Evolutionary conservation across 2,888 invertebrate genomes (phyloP).

Genomic region (Pseudococcus jackbeardsleyi): DNA sequence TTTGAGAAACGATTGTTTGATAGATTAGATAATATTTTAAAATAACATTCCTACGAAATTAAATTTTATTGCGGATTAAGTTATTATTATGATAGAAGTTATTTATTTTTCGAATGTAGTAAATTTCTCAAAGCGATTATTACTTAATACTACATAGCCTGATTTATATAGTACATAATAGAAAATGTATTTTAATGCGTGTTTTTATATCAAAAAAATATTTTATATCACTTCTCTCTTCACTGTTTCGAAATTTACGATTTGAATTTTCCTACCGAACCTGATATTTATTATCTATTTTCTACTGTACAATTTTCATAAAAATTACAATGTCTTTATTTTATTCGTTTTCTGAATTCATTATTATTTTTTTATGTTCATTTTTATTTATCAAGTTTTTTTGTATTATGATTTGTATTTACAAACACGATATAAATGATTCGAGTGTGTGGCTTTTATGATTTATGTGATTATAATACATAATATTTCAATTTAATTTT

Average conservation of each 20-base stretch:
- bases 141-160: background rate
- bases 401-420: slow-evolving; percentile 29
- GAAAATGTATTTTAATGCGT: background rate
- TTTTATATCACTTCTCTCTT: background rate
- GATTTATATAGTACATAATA: background rate
- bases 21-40: background rate
- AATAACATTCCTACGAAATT: background rate
- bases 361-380: background rate
- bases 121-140: background rate
- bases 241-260: background rate
- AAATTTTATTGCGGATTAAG: background rate
- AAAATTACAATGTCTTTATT: background rate
- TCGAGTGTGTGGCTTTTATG: background rate
- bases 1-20: background rate
- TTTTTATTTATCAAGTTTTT: background rate
- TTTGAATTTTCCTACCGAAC: slow-evolving; percentile 28
- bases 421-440: slow-evolving; percentile 11
- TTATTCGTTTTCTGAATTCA: background rate
- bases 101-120: background rate
- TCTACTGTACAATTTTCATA: slow-evolving; percentile 34
- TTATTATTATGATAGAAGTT: background rate
- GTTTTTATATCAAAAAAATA: background rate
- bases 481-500: background rate
- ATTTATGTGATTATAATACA: background rate
- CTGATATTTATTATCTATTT: slow-evolving; percentile 27